These are phyloP conservation scores for Glareola pratincola DNA, from an alignment of 2,113 vertebrate genomes.

Conservation along the genomic window DNA sequence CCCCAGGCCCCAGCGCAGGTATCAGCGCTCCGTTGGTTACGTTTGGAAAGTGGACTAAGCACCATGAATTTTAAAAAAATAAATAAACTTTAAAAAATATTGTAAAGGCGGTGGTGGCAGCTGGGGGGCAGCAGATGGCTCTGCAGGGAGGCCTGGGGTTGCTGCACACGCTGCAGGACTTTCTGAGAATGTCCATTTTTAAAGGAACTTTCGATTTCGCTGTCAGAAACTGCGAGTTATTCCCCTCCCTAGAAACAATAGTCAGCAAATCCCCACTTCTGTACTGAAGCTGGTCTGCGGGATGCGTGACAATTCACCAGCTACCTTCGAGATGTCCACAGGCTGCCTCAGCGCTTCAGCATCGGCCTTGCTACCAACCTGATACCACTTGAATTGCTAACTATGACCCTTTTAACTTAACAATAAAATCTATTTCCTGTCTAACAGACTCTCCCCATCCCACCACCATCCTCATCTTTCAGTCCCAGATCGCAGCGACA, in stretches of 20 bases:
- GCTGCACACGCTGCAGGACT: background rate
- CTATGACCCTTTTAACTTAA: background rate
- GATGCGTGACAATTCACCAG: background rate
- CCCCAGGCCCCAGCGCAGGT: background rate
- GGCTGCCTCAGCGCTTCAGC: background rate
- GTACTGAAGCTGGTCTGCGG: background rate
- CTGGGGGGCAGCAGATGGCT: background rate
- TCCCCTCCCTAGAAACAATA: background rate
- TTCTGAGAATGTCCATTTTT: background rate
- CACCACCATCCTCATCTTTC: background rate
- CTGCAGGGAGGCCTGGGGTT: background rate
- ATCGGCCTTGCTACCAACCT: background rate
- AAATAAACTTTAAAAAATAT: too few relatives aligned
- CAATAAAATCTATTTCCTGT: background rate
- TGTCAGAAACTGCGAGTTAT: background rate
- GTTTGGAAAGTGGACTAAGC: background rate
- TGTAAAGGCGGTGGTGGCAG: background rate
- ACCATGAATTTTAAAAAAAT: background rate
- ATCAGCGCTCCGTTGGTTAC: accelerated
- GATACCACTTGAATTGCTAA: background rate
- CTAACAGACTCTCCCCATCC: background rate
- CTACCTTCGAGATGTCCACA: background rate
- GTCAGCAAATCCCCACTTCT: background rate
- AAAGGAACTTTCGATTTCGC: background rate
- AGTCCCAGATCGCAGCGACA: too few relatives aligned